phyloP scores from a whole-genome alignment of 1,140 invertebrate species.

The Geopemphigus sp. region DNA sequence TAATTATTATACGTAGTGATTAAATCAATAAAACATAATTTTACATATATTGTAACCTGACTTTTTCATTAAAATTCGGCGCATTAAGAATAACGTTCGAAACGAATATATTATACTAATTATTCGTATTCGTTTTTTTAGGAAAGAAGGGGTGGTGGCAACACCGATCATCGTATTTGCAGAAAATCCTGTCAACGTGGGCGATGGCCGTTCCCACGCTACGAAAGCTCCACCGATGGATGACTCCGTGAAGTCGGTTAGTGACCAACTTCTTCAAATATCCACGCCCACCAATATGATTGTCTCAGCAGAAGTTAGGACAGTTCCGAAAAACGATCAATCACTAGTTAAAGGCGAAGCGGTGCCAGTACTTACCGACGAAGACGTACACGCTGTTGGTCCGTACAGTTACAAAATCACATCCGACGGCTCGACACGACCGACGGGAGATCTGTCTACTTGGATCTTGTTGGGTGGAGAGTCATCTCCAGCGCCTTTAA shows the following conservation, averaged over 20 bases:
- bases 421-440: slow-evolving; percentile 53
- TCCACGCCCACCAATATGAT: slow-evolving; percentile 54
- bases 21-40: slow-evolving; percentile 27
- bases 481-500: slow-evolving; percentile 55
- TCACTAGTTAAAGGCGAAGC: slow-evolving; percentile 58
- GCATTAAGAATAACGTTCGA: background rate
- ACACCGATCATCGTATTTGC: background rate
- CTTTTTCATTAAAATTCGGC: background rate
- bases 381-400: slow-evolving; percentile 54
- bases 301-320: slow-evolving; percentile 60
- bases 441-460: slow-evolving; percentile 54
- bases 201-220: slow-evolving; percentile 44
- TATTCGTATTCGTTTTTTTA: background rate
- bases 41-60: background rate
- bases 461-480: slow-evolving; percentile 71
- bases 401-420: slow-evolving; percentile 55
- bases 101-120: background rate
- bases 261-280: slow-evolving; percentile 58
- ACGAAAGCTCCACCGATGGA: slow-evolving; percentile 53
- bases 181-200: background rate
- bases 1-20: background rate
- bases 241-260: slow-evolving; percentile 61
- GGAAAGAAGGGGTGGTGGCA: background rate
- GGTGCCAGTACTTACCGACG: slow-evolving; percentile 60
- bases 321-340: slow-evolving; percentile 62